These are phyloP conservation scores for Standfussiana lucernea DNA, from an alignment of 2,888 invertebrate genomes.

Conservation along the genomic window DNA sequence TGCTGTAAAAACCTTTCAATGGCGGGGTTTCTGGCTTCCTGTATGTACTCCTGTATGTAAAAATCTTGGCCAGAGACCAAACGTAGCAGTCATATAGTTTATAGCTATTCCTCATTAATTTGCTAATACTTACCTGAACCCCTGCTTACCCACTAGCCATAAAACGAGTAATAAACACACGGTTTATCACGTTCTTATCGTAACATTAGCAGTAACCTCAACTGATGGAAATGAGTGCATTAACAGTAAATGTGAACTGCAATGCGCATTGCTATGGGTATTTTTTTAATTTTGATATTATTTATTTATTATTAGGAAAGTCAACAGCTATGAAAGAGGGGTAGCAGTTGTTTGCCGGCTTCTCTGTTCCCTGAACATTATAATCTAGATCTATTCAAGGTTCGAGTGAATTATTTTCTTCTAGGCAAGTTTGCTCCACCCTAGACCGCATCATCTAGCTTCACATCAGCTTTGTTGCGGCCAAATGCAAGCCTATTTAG, in stretches of 20 bases:
- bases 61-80: neutral
- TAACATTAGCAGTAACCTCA: constrained; percentile 32
- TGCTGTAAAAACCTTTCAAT: too few species aligned
- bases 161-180: constrained; percentile 37
- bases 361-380: too few species aligned
- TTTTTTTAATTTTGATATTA: neutral
- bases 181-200: constrained; percentile 34
- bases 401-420: too few species aligned
- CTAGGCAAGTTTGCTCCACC: too few species aligned
- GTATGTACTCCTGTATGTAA: too few species aligned
- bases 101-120: constrained; percentile 10
- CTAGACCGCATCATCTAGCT: too few species aligned
- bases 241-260: constrained; percentile 38
- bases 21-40: too few species aligned
- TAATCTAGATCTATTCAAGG: too few species aligned
- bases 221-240: constrained; percentile 33
- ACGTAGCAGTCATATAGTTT: neutral
- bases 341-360: too few species aligned
- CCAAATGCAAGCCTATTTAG: too few species aligned
- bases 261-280: constrained; percentile 29
- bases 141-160: constrained; percentile 23
- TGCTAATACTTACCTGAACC: neutral
- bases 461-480: too few species aligned
- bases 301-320: neutral
- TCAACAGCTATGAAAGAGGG: too few species aligned